Conservation (phyloP, 2,113 vertebrate species). For the Xenus cinereus region DNA sequence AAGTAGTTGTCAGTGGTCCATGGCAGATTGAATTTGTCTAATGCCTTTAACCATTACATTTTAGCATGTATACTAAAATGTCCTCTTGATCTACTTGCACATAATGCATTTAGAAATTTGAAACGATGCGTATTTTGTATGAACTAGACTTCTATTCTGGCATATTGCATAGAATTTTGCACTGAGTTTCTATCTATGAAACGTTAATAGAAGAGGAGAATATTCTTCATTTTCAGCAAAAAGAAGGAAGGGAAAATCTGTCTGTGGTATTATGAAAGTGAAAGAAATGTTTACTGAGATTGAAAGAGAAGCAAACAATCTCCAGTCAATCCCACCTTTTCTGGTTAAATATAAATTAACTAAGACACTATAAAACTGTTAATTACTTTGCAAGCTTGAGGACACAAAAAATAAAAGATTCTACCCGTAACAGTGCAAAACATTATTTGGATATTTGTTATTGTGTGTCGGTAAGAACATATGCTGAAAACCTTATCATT, state of each 20-base stretch:
- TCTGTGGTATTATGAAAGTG: not conserved
- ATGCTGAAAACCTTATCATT: not conserved
- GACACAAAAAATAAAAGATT: not conserved
- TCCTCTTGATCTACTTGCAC: not conserved
- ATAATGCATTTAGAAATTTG: not conserved
- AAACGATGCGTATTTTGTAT: not conserved
- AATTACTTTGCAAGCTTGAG: not conserved
- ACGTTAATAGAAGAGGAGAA: not conserved
- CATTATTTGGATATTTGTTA: not conserved
- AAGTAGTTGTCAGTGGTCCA: not conserved
- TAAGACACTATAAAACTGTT: not conserved
- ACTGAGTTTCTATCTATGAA: not conserved
- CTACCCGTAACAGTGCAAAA: not conserved
- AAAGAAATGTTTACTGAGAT: not conserved
- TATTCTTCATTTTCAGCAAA: not conserved
- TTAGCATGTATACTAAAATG: not conserved
- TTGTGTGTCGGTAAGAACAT: not conserved
- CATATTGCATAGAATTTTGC: not conserved
- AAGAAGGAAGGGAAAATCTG: not conserved
- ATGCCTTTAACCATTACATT: not conserved
- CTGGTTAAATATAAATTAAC: not conserved
- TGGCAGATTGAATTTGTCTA: not conserved
- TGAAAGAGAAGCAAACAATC: not conserved
- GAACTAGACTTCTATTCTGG: not conserved
- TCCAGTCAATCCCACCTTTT: not conserved